Base-by-base conservation (phyloP, 2,888 invertebrate species). In the Orthosia gothica region DNA sequence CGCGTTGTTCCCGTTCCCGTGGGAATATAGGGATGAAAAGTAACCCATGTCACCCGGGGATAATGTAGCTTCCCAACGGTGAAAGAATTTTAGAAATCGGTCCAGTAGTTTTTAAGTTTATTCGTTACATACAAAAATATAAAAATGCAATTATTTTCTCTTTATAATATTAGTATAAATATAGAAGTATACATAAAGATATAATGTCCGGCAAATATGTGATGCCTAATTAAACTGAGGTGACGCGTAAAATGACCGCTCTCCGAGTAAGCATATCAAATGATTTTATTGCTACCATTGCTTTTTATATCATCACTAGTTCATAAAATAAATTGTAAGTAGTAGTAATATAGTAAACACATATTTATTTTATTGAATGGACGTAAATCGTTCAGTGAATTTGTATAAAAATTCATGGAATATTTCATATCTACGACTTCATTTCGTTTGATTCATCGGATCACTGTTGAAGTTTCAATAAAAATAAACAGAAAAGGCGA, bases 241-340 rank as follows among this genome's bases (percentile, higher is more conserved):
- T 66, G 66, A 62, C 13, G 61, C 66, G 61, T 50, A 20, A 54
- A 74, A 61, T 26, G 0, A 49, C 54, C 13, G 40, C 20, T 32
- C 20, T 23, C 3, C 23, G 18, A 13, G 13, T 12, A 49, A 40
- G 23, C 18, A 15, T 50, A 45, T 62, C 18, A 55, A 61, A 75
- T 66, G 18, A 61, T 66, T 52, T 74, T 58, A 74, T 58, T 18
- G n/a, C 40, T 47, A 52, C 15, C 49, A 18, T 50, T 7, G 13
- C 32, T 57, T 65, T 59, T 32, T 61, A 61, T 9, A 65, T 61
- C 20, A 47, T 13, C 7, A 16, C 45, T 61, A 1, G 49, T 7
- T 52, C n/a, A 47, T 47, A 23, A 76, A 70, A 70, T 61, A 55
- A 76, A 69, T 50, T 20, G 9, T 23, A 20, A 75, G 45, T 45